Evolutionary conservation across 92 coral and sea anemone species (phyloP).

Genomic region (Diadumene lineata): DNA sequence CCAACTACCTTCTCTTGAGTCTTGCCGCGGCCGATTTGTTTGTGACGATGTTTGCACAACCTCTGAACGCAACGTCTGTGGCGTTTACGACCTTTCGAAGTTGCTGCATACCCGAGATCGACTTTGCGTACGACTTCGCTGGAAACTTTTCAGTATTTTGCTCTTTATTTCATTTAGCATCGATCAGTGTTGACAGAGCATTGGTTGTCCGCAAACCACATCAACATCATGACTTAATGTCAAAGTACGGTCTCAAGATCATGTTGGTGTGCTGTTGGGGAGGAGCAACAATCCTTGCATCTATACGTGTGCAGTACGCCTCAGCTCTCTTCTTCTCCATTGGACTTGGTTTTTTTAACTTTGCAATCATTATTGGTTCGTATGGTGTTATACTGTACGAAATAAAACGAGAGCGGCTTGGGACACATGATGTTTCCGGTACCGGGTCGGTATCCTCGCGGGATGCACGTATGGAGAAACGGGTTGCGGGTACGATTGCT

Average conservation of each 20-base stretch:
- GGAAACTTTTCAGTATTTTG: slow-evolving; percentile 33
- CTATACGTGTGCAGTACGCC: slow-evolving; percentile 16
- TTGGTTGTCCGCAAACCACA: slow-evolving; percentile 36
- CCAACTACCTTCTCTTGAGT: slow-evolving; percentile 49
- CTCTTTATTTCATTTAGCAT: slow-evolving; percentile 30
- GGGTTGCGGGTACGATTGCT: slow-evolving; percentile 45
- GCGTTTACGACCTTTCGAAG: slow-evolving; percentile 14
- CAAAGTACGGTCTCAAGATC: slow-evolving; percentile 24
- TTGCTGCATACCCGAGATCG: slow-evolving; percentile 30
- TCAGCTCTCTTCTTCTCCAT: background rate
- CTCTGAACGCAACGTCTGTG: slow-evolving; percentile 34
- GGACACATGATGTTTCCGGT: background rate
- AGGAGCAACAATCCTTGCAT: slow-evolving; percentile 16
- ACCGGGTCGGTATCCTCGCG: background rate
- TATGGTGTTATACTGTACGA: slow-evolving; percentile 27
- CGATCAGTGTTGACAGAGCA: slow-evolving; percentile 45
- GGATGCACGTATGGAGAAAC: slow-evolving; percentile 24
- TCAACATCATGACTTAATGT: slow-evolving; percentile 29
- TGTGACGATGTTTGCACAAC: slow-evolving; percentile 44
- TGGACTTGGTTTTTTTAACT: slow-evolving; percentile 9
- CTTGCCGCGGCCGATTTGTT: slow-evolving; percentile 60
- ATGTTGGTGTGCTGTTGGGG: slow-evolving; percentile 32
- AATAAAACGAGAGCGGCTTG: slow-evolving; percentile 17
- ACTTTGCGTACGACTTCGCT: slow-evolving; percentile 26
- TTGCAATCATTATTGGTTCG: slow-evolving; percentile 14